Conservation (phyloP, 2,113 vertebrate species). For the Antennarius striatus region DNA sequence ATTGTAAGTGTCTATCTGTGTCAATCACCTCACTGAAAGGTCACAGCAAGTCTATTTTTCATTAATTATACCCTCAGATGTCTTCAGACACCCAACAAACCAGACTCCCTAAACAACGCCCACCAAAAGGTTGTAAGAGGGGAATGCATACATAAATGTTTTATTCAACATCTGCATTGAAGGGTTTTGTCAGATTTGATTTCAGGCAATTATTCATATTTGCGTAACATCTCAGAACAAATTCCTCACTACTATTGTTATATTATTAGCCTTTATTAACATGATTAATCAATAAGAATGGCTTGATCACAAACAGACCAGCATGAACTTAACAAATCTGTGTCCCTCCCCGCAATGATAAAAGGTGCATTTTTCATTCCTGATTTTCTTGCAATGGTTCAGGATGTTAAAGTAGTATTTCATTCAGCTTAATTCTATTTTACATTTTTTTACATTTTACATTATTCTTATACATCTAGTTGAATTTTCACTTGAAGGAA, state of each 20-base stretch:
- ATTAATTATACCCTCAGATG: conserved; percentile 79
- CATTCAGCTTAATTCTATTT: no score
- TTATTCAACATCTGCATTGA: conserved; percentile 26
- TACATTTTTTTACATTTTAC: no score
- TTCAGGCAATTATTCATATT: conserved; percentile 12
- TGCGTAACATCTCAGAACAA: background rate
- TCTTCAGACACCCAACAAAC: conserved; percentile 62
- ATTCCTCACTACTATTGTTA: background rate
- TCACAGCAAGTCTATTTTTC: conserved; percentile 77
- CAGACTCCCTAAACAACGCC: conserved; percentile 45
- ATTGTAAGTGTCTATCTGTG: conserved; percentile 80
- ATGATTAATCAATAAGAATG: no score
- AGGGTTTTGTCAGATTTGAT: conserved; percentile 2
- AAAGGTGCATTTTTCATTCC: no score
- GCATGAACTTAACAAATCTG: no score
- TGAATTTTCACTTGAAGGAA: no score
- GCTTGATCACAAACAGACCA: no score
- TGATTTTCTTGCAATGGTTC: no score
- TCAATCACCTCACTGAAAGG: conserved; percentile 82
- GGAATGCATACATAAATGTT: conserved; percentile 54
- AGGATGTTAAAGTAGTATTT: no score
- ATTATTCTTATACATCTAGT: no score
- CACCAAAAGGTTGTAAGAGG: conserved; percentile 53
- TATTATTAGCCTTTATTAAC: background rate
- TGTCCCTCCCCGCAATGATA: no score